phyloP scores from a whole-genome alignment of 2,797 vertebrate species.

The Florisuga fusca region DNA sequence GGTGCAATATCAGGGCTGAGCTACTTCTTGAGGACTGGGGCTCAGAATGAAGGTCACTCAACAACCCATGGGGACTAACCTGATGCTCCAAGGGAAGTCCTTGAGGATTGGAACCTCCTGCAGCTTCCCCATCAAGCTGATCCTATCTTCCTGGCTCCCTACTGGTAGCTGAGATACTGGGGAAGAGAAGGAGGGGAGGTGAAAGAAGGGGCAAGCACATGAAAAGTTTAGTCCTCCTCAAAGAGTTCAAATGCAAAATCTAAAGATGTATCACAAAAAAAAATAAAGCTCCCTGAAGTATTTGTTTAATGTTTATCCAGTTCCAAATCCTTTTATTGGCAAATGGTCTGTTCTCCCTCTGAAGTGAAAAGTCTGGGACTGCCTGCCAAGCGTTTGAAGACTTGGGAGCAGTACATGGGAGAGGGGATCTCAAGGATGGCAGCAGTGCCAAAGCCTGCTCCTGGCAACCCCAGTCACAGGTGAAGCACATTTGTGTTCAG shows the following conservation, averaged over 20 bases:
- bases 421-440: conserved; percentile 22
- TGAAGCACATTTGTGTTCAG: background rate
- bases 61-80: background rate
- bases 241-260: background rate
- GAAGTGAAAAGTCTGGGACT: conserved; percentile 38
- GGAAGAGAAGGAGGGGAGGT: background rate
- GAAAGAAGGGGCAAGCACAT: background rate
- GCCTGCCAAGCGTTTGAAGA: conserved; percentile 62
- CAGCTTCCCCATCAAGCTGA: background rate
- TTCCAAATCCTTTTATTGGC: conserved; percentile 67
- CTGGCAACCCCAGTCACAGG: background rate
- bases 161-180: background rate
- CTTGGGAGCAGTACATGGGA: conserved; percentile 21
- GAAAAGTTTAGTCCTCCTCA: conserved; percentile 21
- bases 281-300: conserved; percentile 58
- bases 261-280: conserved; percentile 51
- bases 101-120: background rate
- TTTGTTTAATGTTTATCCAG: conserved; percentile 67
- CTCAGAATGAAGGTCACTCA: background rate
- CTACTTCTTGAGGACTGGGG: background rate
- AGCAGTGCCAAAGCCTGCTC: background rate
- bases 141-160: background rate
- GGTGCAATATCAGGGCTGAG: background rate
- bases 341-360: conserved; percentile 38
- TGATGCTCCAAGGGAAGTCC: background rate